A percentile compares a stretch with the other conserved stretches of the same genome.
Evolutionary conservation across 2,888 invertebrate genomes (phyloP).

Genomic region (Lasioglossum calceatum): DNA sequence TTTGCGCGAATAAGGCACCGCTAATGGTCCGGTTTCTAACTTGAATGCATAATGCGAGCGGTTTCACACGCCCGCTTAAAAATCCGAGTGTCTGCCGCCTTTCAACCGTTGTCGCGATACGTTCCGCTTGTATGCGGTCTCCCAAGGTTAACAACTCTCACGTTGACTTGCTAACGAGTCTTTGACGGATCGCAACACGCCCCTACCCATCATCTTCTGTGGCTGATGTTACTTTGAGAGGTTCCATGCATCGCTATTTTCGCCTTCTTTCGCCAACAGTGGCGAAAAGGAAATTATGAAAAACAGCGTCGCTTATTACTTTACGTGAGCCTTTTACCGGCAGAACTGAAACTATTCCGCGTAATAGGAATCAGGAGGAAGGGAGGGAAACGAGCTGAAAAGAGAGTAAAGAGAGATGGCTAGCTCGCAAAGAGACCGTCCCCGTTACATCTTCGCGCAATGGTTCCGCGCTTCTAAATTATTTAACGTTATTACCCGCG

Average conservation of each 20-base stretch:
- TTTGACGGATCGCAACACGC: background rate
- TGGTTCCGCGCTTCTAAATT: slow-evolving; percentile 25
- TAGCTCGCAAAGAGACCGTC: background rate
- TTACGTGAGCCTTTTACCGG: background rate
- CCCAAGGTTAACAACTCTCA: background rate
- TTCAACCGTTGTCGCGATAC: too few relatives aligned
- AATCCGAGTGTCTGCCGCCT: background rate
- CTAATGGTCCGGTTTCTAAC: background rate
- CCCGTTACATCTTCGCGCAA: background rate
- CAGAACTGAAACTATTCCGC: slow-evolving; percentile 31
- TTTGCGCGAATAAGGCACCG: background rate
- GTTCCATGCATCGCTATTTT: too few relatives aligned
- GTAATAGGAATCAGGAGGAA: slow-evolving; percentile 17
- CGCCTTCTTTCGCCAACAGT: background rate
- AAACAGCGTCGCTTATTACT: slow-evolving; percentile 19
- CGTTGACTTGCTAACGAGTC: background rate
- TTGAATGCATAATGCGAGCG: background rate
- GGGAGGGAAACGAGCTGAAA: background rate
- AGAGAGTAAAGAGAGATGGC: background rate
- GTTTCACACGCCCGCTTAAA: background rate
- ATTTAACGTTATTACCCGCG: slow-evolving; percentile 30
- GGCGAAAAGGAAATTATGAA: slow-evolving; percentile 39
- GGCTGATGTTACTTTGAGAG: too few relatives aligned
- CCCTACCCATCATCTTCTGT: too few relatives aligned
- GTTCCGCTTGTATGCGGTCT: too few relatives aligned